Conservation (phyloP, 2,797 vertebrate species). For the Phoeniculus purpureus region DNA sequence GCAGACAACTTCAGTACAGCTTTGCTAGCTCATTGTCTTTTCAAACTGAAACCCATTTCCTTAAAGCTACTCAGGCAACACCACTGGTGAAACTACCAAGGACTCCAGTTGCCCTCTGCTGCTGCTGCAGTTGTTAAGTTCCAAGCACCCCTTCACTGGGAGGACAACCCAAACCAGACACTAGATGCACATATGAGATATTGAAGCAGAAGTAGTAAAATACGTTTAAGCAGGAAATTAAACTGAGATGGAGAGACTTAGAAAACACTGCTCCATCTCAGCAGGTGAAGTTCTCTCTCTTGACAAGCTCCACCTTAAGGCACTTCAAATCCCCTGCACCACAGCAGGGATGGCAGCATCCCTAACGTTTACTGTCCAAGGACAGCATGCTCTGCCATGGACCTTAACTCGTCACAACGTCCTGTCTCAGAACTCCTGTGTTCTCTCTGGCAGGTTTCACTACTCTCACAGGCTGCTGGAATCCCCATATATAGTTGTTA, state of each 20-base stretch:
- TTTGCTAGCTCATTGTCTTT: not conserved
- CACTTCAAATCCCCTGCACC: not conserved
- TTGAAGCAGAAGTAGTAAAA: not conserved
- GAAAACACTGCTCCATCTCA: not conserved
- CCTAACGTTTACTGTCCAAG: not conserved
- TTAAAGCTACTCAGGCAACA: not conserved
- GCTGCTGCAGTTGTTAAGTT: not conserved
- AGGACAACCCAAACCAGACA: not conserved
- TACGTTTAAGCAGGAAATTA: not conserved
- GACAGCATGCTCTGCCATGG: not conserved
- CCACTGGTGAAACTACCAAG: not conserved
- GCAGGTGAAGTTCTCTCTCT: not conserved
- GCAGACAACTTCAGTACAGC: not conserved
- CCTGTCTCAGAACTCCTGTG: not conserved
- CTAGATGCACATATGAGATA: not conserved
- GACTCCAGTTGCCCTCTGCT: not conserved
- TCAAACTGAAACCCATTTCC: not conserved
- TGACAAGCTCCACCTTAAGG: not conserved
- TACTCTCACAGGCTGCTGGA: not conserved
- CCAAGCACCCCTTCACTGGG: not conserved
- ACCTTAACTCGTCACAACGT: not conserved
- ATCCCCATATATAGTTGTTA: not conserved
- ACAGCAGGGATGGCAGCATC: not conserved
- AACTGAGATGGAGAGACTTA: not conserved
- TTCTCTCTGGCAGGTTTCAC: not conserved